A percentile compares a stretch with the other conserved stretches of the same genome.
These are phyloP conservation scores for Naso thynnoides DNA, from an alignment of 2,797 vertebrate species.

Conservation along the genomic window DNA sequence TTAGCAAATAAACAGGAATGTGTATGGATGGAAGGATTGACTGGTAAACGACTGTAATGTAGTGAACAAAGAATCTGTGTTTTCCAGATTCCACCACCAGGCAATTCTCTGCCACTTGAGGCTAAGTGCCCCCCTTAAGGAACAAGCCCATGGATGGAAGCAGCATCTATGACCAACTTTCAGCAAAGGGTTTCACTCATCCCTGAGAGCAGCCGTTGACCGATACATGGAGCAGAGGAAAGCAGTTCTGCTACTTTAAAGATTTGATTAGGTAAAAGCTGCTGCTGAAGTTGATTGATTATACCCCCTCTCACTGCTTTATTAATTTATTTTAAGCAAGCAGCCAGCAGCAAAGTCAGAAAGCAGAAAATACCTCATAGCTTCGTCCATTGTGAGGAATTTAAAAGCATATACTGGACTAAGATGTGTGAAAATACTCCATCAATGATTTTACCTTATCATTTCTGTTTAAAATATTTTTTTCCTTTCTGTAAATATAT, in stretches of 20 bases:
- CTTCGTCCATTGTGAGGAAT: conserved; percentile 36
- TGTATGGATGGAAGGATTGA: not conserved
- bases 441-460: no score
- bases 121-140: not conserved
- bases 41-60: conserved; percentile 2
- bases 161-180: conserved; percentile 8
- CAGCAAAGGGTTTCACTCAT: conserved; percentile 19
- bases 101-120: conserved; percentile 17
- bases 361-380: conserved; percentile 34
- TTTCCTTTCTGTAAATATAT: no score
- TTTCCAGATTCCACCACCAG: conserved; percentile 4
- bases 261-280: conserved; percentile 76
- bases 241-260: conserved; percentile 68
- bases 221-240: conserved; percentile 28
- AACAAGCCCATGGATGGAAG: conserved; percentile 7
- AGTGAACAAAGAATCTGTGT: conserved; percentile 2
- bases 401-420: conserved; percentile 16
- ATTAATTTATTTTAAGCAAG: not conserved
- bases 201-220: conserved; percentile 29
- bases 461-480: no score
- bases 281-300: conserved; percentile 77
- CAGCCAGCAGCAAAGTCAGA: conserved; percentile 45
- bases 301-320: conserved; percentile 47
- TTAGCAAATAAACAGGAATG: not conserved
- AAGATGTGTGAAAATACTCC: no score